Evolutionary conservation across 2,888 invertebrate species (phyloP), one percentile per base, ranked within the genome.

Genomic region (Acleris cristana): DNA sequence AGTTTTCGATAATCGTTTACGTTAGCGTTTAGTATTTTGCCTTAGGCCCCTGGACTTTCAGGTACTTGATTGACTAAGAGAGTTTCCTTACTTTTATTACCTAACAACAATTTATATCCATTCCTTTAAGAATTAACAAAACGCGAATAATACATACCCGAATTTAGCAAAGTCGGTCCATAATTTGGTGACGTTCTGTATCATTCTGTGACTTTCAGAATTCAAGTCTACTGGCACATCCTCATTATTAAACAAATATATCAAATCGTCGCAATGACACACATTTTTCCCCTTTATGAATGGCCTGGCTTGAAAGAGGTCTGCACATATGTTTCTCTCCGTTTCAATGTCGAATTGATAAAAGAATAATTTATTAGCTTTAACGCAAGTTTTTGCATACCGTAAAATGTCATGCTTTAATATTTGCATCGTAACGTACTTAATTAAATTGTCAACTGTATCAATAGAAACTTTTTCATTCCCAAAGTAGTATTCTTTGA

Each of bases 91-190:
- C 45, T 45, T 45, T 3, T n/a, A 14, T n/a, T 2, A n/a, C n/a
- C n/a, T n/a, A n/a, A 6, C 48, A 48, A 45, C 45, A 45, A 14
- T 10, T 14, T 40, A 40, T 14, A 34, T 34, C 12, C 12, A 34
- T 14, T 12, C 12, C 8, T 34, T 34, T 34, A 34, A 34, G 12
- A 34, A 34, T 34, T 34, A 0, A 14, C 14, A 34, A 40, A 40
- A 40, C 40, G 40, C 40, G 4, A 10, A 40, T 14, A 53, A 40
- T 59, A 65, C 70, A 48, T 57, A 73, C 72, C 73, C 73, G 26
- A 60, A 66, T 63, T 69, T 72, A 34, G 72, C 72, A 57, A 73
- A 73, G 44, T 73, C 69, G 16, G 73, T 69, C 71, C 70, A 73
- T 19, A 73, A 30, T 54, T 53, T 70, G 3, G 72, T 70, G 3